These are phyloP conservation scores for Cynocephalus volans DNA, from an alignment of 2,113 vertebrate genomes.

Conservation along the genomic window DNA sequence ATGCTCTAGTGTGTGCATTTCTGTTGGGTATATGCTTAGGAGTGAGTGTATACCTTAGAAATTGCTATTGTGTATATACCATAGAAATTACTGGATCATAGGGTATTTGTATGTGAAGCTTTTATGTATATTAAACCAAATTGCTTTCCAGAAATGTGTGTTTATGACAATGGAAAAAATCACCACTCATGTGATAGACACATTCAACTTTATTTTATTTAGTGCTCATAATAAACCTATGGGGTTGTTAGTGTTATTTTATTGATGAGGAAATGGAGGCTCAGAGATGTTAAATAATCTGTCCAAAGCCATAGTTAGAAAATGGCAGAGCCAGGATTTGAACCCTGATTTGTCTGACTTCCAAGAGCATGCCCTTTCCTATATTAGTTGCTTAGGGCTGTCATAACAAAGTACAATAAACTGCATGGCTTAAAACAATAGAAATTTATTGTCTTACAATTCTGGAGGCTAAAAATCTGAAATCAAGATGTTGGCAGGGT, in stretches of 20 bases:
- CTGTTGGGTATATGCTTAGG: not conserved
- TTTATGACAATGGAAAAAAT: slow-evolving; percentile 28
- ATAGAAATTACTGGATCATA: not conserved
- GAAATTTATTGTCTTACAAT: not conserved
- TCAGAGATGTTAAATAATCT: slow-evolving; percentile 1
- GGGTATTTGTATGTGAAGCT: not conserved
- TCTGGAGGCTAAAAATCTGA: not conserved
- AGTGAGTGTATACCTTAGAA: not conserved
- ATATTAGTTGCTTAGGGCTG: not conserved
- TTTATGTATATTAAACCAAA: slow-evolving; percentile 19
- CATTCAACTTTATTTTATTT: not conserved
- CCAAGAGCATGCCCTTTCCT: not conserved
- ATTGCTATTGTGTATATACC: not conserved
- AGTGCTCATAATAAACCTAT: not conserved
- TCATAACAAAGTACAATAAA: not conserved
- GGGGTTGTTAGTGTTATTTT: not conserved
- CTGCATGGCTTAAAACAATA: not conserved
- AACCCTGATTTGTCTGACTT: not conserved
- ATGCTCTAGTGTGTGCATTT: not conserved
- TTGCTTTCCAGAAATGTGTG: not conserved
- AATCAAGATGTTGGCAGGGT: not conserved
- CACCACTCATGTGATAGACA: not conserved
- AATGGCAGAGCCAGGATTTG: not conserved
- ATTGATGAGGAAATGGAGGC: not conserved
- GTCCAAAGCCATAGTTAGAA: not conserved